Evolutionary conservation across 2,797 vertebrate species (phyloP).

Genomic region (Erethizon dorsatum): DNA sequence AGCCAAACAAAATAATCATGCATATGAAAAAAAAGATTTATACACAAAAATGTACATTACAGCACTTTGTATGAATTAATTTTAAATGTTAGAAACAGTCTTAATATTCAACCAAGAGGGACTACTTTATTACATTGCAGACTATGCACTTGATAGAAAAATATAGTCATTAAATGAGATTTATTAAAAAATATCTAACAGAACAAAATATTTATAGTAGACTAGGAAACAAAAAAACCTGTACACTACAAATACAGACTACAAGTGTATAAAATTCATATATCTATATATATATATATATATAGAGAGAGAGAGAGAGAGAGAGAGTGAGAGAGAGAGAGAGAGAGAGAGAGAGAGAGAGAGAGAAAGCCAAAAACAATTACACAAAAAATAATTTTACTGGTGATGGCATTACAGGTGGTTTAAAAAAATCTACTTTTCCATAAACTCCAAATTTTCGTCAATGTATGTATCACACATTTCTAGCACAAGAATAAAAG

Average conservation of each 20-base stretch:
- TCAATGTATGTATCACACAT: not conserved
- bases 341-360: no score
- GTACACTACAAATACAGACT: not conserved
- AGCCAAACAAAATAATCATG: constrained; percentile 79
- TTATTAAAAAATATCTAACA: constrained; percentile 56
- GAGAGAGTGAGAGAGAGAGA: not conserved
- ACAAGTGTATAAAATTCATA: not conserved
- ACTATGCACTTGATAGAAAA: constrained; percentile 46
- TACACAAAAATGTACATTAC: constrained; percentile 63
- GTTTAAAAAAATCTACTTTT: not conserved
- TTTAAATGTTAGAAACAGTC: constrained; percentile 71
- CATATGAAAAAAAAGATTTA: constrained; percentile 53
- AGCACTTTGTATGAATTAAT: constrained; percentile 64
- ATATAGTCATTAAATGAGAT: constrained; percentile 51
- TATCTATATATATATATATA: no score
- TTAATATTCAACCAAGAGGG: constrained; percentile 61
- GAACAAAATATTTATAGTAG: constrained; percentile 62
- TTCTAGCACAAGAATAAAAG: not conserved
- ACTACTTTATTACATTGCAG: constrained; percentile 51
- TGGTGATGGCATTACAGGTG: not conserved
- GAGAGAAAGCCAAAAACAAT: not conserved
- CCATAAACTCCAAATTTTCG: not conserved
- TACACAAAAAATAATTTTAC: constrained; percentile 46
- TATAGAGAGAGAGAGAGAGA: not conserved
- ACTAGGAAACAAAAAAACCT: constrained; percentile 32